Evolutionary conservation across 1,140 invertebrate genomes (phyloP).

Genomic region (Drosophila mauritiana): DNA sequence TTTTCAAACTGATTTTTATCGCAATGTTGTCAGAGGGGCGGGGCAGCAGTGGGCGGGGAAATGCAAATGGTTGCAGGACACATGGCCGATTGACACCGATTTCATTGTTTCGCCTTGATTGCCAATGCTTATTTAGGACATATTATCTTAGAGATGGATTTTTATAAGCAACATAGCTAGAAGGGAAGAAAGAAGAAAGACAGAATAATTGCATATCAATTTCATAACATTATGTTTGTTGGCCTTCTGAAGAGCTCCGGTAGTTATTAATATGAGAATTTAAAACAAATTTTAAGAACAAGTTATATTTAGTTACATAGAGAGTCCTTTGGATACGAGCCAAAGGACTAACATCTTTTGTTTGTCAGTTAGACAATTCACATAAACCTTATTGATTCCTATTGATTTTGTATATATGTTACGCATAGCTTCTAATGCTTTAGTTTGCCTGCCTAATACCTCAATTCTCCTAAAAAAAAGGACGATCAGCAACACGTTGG

Average conservation of each 20-base stretch:
- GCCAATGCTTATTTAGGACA: conserved; percentile 3
- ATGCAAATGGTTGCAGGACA: conserved; percentile 4
- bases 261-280: too few relatives aligned
- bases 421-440: neutral
- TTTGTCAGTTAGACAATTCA: neutral
- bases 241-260: too few relatives aligned
- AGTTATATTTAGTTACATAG: too few relatives aligned
- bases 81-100: conserved; percentile 30
- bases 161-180: too few relatives aligned
- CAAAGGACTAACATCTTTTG: neutral
- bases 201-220: too few relatives aligned
- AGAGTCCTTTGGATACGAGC: too few relatives aligned
- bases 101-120: conserved; percentile 12
- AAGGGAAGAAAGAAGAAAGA: too few relatives aligned
- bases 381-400: neutral
- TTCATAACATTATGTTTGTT: too few relatives aligned
- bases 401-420: too few relatives aligned
- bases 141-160: too few relatives aligned
- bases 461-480: neutral
- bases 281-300: too few relatives aligned
- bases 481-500: conserved; percentile 49
- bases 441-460: neutral
- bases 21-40: conserved; percentile 30
- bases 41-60: neutral
- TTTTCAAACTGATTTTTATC: conserved; percentile 78